Conservation (phyloP, 2,888 invertebrate genomes). For the Brenthis ino region DNA sequence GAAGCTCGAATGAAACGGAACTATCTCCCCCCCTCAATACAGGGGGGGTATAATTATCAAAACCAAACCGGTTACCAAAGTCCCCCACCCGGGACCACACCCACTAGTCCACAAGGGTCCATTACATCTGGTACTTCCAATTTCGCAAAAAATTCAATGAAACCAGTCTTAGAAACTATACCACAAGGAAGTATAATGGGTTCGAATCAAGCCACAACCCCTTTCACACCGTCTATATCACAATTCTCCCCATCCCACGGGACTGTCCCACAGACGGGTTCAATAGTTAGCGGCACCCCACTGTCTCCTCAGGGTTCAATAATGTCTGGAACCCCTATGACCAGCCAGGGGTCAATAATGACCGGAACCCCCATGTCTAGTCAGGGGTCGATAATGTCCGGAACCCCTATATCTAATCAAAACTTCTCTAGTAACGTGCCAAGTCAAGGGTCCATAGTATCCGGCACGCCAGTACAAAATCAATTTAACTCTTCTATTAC, state of each 20-base stretch:
- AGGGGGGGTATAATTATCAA: constrained; percentile 69
- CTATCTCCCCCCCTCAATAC: constrained; percentile 88
- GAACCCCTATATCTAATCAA: constrained; percentile 35
- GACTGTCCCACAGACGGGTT: constrained; percentile 41
- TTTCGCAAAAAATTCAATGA: constrained; percentile 55
- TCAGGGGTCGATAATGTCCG: constrained; percentile 28
- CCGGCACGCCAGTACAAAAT: constrained; percentile 17
- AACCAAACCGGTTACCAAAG: constrained; percentile 59
- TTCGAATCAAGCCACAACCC: constrained; percentile 46
- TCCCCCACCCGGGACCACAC: constrained; percentile 52
- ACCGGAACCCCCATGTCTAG: constrained; percentile 30
- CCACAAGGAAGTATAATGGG: constrained; percentile 67
- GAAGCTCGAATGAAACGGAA: constrained; percentile 93
- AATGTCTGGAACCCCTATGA: constrained; percentile 34
- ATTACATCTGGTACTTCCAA: constrained; percentile 56
- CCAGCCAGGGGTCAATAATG: constrained; percentile 28
- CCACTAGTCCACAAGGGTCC: constrained; percentile 50
- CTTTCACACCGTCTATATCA: constrained; percentile 48
- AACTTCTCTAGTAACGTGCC: background rate
- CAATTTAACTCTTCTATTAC: constrained; percentile 38
- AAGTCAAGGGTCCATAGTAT: constrained; percentile 46
- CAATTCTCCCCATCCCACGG: constrained; percentile 50
- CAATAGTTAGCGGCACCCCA: constrained; percentile 44
- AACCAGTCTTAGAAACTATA: constrained; percentile 66
- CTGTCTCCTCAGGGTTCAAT: constrained; percentile 23